phyloP scores from a whole-genome alignment of 2,797 vertebrate genomes.

The Falco cherrug region DNA sequence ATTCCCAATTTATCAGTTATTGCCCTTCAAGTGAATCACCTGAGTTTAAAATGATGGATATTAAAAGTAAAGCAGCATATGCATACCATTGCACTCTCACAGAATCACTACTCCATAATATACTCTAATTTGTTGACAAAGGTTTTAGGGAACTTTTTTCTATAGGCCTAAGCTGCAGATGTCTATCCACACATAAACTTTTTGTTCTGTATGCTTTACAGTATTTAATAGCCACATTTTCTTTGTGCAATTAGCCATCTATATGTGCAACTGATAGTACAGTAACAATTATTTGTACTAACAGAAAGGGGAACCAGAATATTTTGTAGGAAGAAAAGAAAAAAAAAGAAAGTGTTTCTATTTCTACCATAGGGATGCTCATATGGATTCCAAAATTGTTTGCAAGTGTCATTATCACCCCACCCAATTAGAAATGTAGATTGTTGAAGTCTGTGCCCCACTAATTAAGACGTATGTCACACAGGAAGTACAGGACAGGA shows the following conservation, averaged over 20 bases:
- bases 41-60: neutral
- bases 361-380: neutral
- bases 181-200: fast-evolving
- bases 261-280: neutral
- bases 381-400: neutral
- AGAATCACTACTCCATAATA: neutral
- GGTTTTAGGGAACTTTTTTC: neutral
- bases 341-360: neutral
- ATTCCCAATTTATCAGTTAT: neutral
- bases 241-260: neutral
- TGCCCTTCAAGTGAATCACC: neutral
- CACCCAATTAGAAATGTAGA: neutral
- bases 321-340: neutral
- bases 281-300: neutral
- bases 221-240: neutral
- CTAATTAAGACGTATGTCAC: neutral
- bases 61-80: neutral
- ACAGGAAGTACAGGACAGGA: neutral
- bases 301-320: fast-evolving
- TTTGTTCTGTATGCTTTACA: neutral
- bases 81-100: neutral
- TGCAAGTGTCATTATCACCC: neutral
- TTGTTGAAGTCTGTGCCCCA: neutral
- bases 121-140: neutral
- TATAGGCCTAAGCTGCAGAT: fast-evolving